Base-by-base conservation (phyloP, 1,140 invertebrate species). In the Pogonus chalceus region DNA sequence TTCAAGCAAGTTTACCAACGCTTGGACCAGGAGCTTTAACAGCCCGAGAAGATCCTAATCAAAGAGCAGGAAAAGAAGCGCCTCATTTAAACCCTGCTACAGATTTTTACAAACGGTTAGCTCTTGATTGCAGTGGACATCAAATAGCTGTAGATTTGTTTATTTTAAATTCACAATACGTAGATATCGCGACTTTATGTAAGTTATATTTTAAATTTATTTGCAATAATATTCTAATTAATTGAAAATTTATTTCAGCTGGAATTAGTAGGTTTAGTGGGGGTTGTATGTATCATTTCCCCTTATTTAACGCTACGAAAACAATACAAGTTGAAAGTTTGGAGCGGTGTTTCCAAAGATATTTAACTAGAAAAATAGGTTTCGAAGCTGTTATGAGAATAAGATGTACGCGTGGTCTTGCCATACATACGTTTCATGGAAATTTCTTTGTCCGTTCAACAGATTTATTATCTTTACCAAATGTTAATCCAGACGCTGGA, bases 361-460 rank as follows among this genome's bases (percentile, higher is more conserved):
- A 99, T 74, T 74, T 99, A 1, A 90, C 88, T 0, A 79, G 97
- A 56, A 98, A 98, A 74, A 96, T 99, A 60, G 96, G 97, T 26
- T 98, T 99, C 69, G 97, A 99, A 72, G 91, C 97, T 35, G 96
- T 99, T 0, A 95, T 99, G 92, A 80, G 97, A 65, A 86, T 99
- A 53, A 79, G 96, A 2, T 98, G 93, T 68, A 95, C 93, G 7
- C 81, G 87, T 69, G 91, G 96, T 16, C 72, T 99, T 39, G 80
- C 88, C 24, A 94, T 99, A 58, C 93, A 98, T 69, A 95, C 94
- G 59, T 99, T 99, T 79, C 95, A 99, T 76, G 97, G 97, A 9
- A 98, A 98, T 71, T 98, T 98, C 78, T 99, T 99, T 74, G 96
- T 99, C 31, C 79, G 97, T 18, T 98, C 96, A 0, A 97, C 95